A percentile compares a stretch with the other conserved stretches of the same genome.
phyloP scores from a whole-genome alignment of 2,888 invertebrate genomes.

The Aporophyla lueneburgensis region DNA sequence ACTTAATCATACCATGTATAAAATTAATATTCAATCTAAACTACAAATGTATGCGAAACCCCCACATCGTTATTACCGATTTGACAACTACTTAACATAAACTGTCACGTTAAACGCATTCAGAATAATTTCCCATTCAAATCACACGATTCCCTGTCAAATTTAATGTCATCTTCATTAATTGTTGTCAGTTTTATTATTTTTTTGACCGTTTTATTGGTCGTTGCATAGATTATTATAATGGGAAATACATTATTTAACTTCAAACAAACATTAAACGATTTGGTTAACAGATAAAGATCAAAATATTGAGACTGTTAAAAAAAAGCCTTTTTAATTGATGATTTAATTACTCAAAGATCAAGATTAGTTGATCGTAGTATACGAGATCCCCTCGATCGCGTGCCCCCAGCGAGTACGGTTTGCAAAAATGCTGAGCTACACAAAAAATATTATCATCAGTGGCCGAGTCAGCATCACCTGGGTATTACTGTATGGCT shows the following conservation, averaged over 20 bases:
- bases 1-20: not conserved
- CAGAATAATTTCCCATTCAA: slow-evolving; percentile 29
- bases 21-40: not conserved
- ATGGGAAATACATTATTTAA: not conserved
- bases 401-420: slow-evolving; percentile 72
- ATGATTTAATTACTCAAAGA: slow-evolving; percentile 70
- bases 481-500: slow-evolving; percentile 46
- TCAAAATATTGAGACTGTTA: not conserved
- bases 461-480: slow-evolving; percentile 57
- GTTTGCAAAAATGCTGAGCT: slow-evolving; percentile 77
- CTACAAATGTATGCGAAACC: slow-evolving; percentile 29
- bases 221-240: slow-evolving; percentile 15
- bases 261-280: not conserved
- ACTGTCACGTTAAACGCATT: slow-evolving; percentile 35
- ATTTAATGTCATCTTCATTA: slow-evolving; percentile 20
- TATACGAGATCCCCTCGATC: slow-evolving; percentile 69
- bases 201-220: slow-evolving; percentile 35
- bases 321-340: not conserved
- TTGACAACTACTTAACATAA: slow-evolving; percentile 35
- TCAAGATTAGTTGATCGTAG: slow-evolving; percentile 63
- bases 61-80: slow-evolving; percentile 25
- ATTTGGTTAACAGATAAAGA: not conserved
- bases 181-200: slow-evolving; percentile 30
- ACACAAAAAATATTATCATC: slow-evolving; percentile 72
- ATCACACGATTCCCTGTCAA: slow-evolving; percentile 19